Evolutionary conservation across 2,113 vertebrate genomes (phyloP), one percentile per base, ranked within the genome.

Genomic region (Circaetus cinerascens): DNA sequence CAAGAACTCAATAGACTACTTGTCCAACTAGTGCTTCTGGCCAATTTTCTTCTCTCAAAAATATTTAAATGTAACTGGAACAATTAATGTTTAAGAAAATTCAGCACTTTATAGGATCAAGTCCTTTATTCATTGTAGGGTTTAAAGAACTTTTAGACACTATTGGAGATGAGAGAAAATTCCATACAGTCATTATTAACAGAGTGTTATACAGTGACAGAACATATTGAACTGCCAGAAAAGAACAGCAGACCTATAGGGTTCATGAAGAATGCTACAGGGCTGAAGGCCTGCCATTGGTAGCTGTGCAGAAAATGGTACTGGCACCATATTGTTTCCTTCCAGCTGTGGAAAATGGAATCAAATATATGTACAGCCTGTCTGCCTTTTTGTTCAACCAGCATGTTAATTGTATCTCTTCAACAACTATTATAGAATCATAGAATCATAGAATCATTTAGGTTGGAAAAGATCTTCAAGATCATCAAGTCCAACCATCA

Each of bases 11-110:
- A 26, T 11, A 46, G 68, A 90, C 69, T 86, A 56, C 88, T 94
- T 93, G 90, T 95, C 79, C 85, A 93, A 77, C 86, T 92, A 84
- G 50, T 92, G 68, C 86, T 94, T 94, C 94, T 90, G 71, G 91
- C 93, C 80, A 97, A 95, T 85, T 67, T 76, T 86, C 26, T 90
- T 90, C 36, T 90, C 34, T 94, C 41, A 80, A 83, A 90, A 94
- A 87, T 66, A 67, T 34, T 93, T 71, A 75, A 80, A 89, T 43
- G 12, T 50, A 83, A 88, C 60, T 91, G 40, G 36, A 78, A 83
- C 11, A 69, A 75, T 16, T 32, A 69, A 48, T 2, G 7, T 41
- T 64, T 59, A 68, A 62, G 18, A 50, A 93, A 64, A 82, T 71
- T 59, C 22, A 92, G 36, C 22, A 22, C 18, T 82, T 87, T 20